Conservation (phyloP, 1,140 invertebrate species). For the Musca domestica region DNA sequence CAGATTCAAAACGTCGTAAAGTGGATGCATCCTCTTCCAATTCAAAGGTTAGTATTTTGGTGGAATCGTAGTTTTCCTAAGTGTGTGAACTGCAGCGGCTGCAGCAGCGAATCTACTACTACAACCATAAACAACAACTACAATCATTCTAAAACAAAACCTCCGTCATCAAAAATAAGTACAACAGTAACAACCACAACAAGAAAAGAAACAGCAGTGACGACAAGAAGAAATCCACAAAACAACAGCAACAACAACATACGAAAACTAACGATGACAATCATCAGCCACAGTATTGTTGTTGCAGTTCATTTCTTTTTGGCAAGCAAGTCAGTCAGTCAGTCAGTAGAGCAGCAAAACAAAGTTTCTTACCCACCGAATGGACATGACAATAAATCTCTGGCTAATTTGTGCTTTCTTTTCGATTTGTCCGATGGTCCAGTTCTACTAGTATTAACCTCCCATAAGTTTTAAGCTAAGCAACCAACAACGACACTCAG, state of each 20-base stretch:
- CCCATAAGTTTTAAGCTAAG: too few relatives aligned
- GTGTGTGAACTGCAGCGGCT: conserved; percentile 34
- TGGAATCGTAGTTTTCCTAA: conserved; percentile 49
- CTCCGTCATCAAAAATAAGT: neutral
- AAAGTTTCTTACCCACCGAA: too few relatives aligned
- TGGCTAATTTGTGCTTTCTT: too few relatives aligned
- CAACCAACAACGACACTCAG: too few relatives aligned
- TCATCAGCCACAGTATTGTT: too few relatives aligned
- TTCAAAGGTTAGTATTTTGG: conserved; percentile 73
- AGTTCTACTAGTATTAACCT: too few relatives aligned
- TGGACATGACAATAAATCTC: too few relatives aligned
- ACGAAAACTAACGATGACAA: neutral
- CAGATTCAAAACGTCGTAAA: conserved; percentile 79
- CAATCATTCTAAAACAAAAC: conserved; percentile 9
- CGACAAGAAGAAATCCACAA: conserved; percentile 6
- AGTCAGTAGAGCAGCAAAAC: too few relatives aligned
- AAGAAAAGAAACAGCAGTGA: conserved; percentile 3
- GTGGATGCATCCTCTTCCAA: conserved; percentile 65
- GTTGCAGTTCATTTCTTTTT: too few relatives aligned
- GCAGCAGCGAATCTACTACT: conserved; percentile 25
- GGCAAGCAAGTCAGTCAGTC: too few relatives aligned
- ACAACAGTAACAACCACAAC: conserved; percentile 1
- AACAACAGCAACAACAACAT: neutral
- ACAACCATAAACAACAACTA: conserved; percentile 27
- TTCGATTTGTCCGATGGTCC: too few relatives aligned